Evolutionary conservation across 2,797 vertebrate species (phyloP).

Genomic region (Allenopithecus nigroviridis): DNA sequence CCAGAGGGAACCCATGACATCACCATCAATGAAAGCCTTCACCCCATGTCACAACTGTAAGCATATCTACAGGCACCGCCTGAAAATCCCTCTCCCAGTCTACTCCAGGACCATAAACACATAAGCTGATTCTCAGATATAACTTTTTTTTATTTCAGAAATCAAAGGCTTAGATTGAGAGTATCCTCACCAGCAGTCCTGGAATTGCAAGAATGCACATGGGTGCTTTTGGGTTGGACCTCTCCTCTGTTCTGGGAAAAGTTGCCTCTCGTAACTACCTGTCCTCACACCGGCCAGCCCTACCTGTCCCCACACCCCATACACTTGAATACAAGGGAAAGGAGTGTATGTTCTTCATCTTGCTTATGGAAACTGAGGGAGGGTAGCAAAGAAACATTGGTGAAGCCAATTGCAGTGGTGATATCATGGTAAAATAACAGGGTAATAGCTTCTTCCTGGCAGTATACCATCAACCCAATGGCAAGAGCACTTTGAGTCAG

Average conservation of each 20-base stretch:
- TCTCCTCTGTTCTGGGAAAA: background rate
- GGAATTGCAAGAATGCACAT: background rate
- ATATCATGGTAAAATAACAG: background rate
- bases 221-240: background rate
- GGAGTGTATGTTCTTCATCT: background rate
- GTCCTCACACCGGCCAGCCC: background rate
- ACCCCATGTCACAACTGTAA: background rate
- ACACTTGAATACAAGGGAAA: background rate
- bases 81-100: background rate
- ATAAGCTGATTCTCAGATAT: background rate
- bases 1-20: background rate
- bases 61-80: background rate
- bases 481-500: background rate
- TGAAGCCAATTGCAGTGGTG: background rate
- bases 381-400: background rate
- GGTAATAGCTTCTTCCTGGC: background rate
- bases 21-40: background rate
- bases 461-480: background rate
- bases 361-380: background rate
- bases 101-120: background rate
- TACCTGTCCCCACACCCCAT: background rate
- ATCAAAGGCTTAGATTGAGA: background rate
- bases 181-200: background rate
- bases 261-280: background rate
- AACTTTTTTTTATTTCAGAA: background rate